Evolutionary conservation across 1,140 invertebrate species (phyloP).

Genomic region (Drosophila micromelanica): DNA sequence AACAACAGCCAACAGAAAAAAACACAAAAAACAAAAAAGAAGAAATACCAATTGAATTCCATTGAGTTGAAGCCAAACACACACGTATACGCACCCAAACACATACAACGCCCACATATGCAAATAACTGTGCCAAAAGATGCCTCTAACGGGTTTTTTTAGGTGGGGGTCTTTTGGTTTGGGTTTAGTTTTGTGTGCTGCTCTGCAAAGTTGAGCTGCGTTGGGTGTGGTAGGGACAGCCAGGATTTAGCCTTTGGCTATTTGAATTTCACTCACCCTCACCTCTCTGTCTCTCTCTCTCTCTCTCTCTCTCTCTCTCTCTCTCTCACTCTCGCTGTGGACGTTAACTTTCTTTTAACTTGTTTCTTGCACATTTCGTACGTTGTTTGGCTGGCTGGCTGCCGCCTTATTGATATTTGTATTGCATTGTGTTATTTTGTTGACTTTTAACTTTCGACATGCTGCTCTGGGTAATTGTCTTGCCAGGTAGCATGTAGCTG

Average conservation of each 20-base stretch:
- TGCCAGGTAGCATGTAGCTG: conserved; percentile 1
- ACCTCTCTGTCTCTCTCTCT: conserved; percentile 23
- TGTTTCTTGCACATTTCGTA: conserved; percentile 69
- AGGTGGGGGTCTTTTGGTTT: background rate
- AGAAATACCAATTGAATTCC: conserved; percentile 69
- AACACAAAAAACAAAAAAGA: conserved; percentile 10
- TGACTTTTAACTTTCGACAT: conserved; percentile 65
- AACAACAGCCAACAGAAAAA: conserved; percentile 34
- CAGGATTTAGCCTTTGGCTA: conserved; percentile 64
- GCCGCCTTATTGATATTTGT: conserved; percentile 73
- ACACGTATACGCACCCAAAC: conserved; percentile 12
- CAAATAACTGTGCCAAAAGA: conserved; percentile 60
- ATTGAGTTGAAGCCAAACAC: conserved; percentile 58
- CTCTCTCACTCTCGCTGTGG: conserved; percentile 10
- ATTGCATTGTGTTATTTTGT: conserved; percentile 73
- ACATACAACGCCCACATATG: conserved; percentile 65
- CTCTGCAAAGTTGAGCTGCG: background rate
- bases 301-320: conserved; percentile 5
- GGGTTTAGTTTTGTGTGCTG: conserved; percentile 18
- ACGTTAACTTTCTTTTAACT: conserved; percentile 80
- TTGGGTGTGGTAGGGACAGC: background rate
- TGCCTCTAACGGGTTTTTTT: conserved; percentile 23
- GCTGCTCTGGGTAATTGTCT: conserved; percentile 36
- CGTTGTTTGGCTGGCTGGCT: conserved; percentile 44
- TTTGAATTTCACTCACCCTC: conserved; percentile 44